Evolutionary conservation across 2,113 vertebrate genomes (phyloP), one percentile per base, ranked within the genome.

Genomic region (Fulica atra): DNA sequence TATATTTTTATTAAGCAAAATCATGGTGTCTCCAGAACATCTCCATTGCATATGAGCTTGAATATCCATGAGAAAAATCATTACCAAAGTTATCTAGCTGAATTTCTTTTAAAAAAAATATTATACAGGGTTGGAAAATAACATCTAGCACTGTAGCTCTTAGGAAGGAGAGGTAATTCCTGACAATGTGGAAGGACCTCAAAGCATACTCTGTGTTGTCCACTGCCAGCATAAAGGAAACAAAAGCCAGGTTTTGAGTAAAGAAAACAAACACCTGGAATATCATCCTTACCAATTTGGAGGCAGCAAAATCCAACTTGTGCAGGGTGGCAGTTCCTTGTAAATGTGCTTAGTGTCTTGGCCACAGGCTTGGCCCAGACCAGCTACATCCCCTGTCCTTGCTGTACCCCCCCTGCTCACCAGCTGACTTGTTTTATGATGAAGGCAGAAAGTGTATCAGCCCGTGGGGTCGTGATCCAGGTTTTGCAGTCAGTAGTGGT

Each of bases 1-100:
- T 87, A 40, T 92, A 71, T 81, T 92, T 95, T 92, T 86, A 84
- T 87, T 87, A 76, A 79, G 53, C 53, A 82, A 87, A 95, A 81
- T 81, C 46, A 28, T 63, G 53, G 42, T 63, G 13, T 60, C 66
- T 93, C 51, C n/a, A 69, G 83, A 91, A 61, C 38, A 91, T 84
- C 28, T 87, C n/a, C 73, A 54, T 87, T 92, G n/a, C 21, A 40
- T 89, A 76, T 2, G 4, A 91, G 15, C 89, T 89, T 81, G 42
- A 74, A 79, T 86, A 64, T 82, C 35, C n/a, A 73, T 64, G 77
- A 74, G 65, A 68, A 92, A 63, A 89, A 79, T 53, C 6, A 81
- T 84, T 92, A 69, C 57, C 31, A 44, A 74, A 53, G 40, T 87
- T 72, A n/a, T 28, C 29, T 65, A 48, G 35, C 23, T 88, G 82